Evolutionary conservation across 2,797 vertebrate genomes (phyloP), one percentile per base, ranked within the genome.

Genomic region (Sciaenops ocellatus): DNA sequence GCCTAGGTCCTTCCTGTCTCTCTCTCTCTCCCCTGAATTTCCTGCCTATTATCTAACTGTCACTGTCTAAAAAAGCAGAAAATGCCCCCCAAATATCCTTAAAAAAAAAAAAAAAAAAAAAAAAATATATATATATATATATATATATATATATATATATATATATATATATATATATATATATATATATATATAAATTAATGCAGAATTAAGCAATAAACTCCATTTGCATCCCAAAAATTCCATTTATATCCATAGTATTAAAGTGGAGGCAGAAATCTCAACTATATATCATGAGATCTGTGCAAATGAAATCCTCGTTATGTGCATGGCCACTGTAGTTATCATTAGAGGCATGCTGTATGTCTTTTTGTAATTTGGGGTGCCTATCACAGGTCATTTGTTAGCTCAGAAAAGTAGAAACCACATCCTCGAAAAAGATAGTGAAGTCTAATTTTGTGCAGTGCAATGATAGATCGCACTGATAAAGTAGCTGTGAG

Each of bases 401-500:
- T 64, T 76, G 47, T 72, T 50, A 50, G 46, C 50, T 47, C 57
- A 68, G 41, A 70, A 81, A 68, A 48, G 3, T 47, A 73, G 26
- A 68, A 70, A 77, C 64, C 44, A 6, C 34, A 55, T 55, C 60
- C 48, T 50, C 62, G 41, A 80, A 83, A 75, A 83, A 80, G 64
- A 80, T 65, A 63, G 26, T 47, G 54, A 68, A 78, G 63, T 85
- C 48, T 78, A 74, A 83, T 81, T 80, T 54, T 82, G 79, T 84
- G 69, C 73, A 68, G 69, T 28, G 75, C 83, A 76, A 84, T 84
- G 75, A 91, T 78, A 85, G 67, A 90, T 85, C 2, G 28, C 63
- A 47, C 70, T 73, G 79, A 92, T 80, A 84, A 80, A 46, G 64
- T 26, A 65, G 50, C 73, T 73, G 26, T 90, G 88, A 88, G 85